phyloP scores from a whole-genome alignment of 2,113 vertebrate genomes.

The Salvelinus fontinalis region DNA sequence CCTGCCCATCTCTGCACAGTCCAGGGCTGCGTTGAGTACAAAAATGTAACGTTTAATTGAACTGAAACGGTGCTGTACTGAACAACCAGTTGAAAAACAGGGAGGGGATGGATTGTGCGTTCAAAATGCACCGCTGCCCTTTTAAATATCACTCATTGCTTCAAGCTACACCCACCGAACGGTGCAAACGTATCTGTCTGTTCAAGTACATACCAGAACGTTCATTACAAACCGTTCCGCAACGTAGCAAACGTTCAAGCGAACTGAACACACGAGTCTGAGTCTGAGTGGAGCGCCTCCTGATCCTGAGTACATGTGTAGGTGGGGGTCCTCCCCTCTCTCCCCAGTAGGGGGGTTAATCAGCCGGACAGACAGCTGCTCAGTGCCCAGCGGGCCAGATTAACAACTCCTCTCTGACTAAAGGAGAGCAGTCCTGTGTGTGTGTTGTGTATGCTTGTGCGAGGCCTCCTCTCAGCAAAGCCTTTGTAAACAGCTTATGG shows the following conservation, averaged over 20 bases:
- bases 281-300: neutral
- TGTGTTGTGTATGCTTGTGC: slow-evolving; percentile 26
- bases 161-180: too few species aligned
- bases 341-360: slow-evolving; percentile 45
- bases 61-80: too few species aligned
- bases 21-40: neutral
- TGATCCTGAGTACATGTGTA: slow-evolving; percentile 15
- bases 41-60: too few species aligned
- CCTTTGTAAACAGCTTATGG: slow-evolving; percentile 68
- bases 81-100: too few species aligned
- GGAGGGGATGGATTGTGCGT: too few species aligned
- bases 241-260: too few species aligned
- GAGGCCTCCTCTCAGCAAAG: slow-evolving; percentile 52
- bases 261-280: too few species aligned
- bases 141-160: too few species aligned
- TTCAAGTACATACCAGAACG: too few species aligned
- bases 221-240: too few species aligned
- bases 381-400: slow-evolving; percentile 51
- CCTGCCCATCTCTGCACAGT: neutral
- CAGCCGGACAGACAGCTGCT: slow-evolving; percentile 63
- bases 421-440: slow-evolving; percentile 20
- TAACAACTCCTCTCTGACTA: slow-evolving; percentile 53
- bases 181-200: too few species aligned
- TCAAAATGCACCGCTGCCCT: too few species aligned
- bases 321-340: slow-evolving; percentile 16